Evolutionary conservation across 2,797 vertebrate genomes (phyloP).

Genomic region (Ibycter americanus): DNA sequence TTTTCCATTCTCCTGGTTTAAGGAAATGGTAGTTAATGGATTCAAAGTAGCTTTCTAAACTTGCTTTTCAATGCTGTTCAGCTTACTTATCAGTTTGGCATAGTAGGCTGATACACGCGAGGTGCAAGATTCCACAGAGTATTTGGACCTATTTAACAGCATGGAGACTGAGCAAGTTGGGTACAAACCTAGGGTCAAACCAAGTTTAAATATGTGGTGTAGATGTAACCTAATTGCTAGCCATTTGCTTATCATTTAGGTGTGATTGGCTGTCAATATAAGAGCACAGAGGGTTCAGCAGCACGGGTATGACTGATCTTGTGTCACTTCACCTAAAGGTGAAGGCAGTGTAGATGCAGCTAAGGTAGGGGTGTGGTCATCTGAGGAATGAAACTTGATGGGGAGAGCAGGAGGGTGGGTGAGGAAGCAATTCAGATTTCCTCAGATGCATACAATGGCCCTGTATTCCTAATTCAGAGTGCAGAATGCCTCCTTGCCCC

Average conservation of each 20-base stretch:
- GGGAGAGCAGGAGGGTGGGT: background rate
- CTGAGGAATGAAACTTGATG: background rate
- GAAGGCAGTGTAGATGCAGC: background rate
- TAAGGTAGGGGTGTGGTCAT: too few relatives aligned
- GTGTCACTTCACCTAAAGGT: background rate
- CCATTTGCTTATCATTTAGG: background rate
- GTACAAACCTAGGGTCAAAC: background rate
- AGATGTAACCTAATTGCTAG: background rate
- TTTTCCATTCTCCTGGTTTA: background rate
- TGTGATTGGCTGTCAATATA: background rate
- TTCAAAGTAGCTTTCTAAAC: background rate
- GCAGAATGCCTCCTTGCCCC: background rate
- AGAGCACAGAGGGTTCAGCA: background rate
- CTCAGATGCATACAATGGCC: background rate
- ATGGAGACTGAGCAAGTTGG: background rate
- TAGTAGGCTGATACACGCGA: background rate
- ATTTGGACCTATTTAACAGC: background rate
- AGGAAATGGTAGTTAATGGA: background rate
- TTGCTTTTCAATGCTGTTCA: background rate
- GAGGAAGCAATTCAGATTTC: background rate
- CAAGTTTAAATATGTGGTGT: background rate
- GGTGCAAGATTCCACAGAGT: background rate
- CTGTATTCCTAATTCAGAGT: background rate
- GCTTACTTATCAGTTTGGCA: fast-evolving
- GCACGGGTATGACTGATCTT: background rate